Evolutionary conservation across 2,888 invertebrate genomes (phyloP), one percentile per base, ranked within the genome.

Genomic region (Hydropsyche betteni): DNA sequence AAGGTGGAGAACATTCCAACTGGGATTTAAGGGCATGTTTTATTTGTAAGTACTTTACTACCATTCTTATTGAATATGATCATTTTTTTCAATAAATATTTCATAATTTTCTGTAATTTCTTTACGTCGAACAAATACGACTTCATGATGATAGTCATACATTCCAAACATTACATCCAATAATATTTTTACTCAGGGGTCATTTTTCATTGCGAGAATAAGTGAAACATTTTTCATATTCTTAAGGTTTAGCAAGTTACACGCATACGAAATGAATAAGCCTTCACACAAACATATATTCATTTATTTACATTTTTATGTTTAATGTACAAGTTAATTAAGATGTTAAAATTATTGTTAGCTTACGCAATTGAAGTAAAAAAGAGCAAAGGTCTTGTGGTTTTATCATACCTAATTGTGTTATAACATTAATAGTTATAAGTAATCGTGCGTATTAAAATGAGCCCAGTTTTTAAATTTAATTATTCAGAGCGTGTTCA

Each of bases 331-430:
- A 72, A 74, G 72, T 34, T 38, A 72, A 55, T 70, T 74, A 68
- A 68, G 52, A 33, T 75, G 53, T 69, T 74, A 64, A 24, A 69
- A 73, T 75, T 74, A 75, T 70, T 53, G 52, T 74, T 73, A 75
- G 74, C 68, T 75, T 64, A 38, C 38, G 58, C 69, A 76, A 74
- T 61, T 68, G 53, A 74, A 77, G 68, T 64, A 68, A 52, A 71
- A 72, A 74, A 38, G 77, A 78, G 76, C 79, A 79, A 77, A 79
- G 77, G 77, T 79, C 76, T 79, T 79, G 79, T 79, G 79, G 79
- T 79, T 72, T 72, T 69, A 16, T 69, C 69, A 72, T 75, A 78
- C 75, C 75, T 70, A 70, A 53, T 64, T 74, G 76, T 78, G 78
- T 78, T 78, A 78, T 78, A 74, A 74, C 74, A 44, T 78, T 77